Base-by-base conservation (phyloP, 2,113 vertebrate species). In the Sialia sialis region DNA sequence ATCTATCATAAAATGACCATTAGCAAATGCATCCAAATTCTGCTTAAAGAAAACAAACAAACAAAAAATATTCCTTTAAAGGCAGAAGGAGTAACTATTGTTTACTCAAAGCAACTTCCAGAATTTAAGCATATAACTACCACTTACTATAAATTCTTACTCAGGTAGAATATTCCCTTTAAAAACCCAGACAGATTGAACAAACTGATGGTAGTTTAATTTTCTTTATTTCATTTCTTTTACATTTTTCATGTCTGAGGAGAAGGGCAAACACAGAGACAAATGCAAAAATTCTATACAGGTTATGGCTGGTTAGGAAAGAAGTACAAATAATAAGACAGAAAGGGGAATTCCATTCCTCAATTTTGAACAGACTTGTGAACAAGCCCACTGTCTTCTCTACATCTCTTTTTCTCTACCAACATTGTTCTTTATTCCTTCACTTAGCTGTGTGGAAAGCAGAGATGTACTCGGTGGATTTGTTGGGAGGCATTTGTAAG, bases 231-330 rank as follows among this genome's bases (percentile, higher is more conserved):
- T 36, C 10, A 3, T 8, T 26, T 22, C 21, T 13, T 6, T 7
- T 13, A 7, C 12, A 4, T 44, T 44, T 29, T 3, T 23, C 7
- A 9, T 13, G 0, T 17, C 18, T 67, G 34, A 43, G 6, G 3
- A 58, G 12, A 63, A 67, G 21, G 22, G 10, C 89, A 93, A 89
- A 72, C 44, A 72, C 7, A 10, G 16, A 54, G 18, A 88, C 72
- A 82, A 46, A 77, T 4, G 8, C 2, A 69, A 69, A 83, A 69
- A n/a, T 19, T 70, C 60, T 76, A 27, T 15, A 17, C 7, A 46
- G 14, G 3, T 34, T 48, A 25, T 46, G 13, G 23, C 17, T 77
- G 12, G 2, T 80, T 52, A 86, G 34, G 18, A 41, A 83, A 91
- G 44, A 58, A 43, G 2, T 20, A 59, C 25, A 75, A 89, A 56